Evolutionary conservation across 2,888 invertebrate species (phyloP), one percentile per base, ranked within the genome.

Genomic region (Hirudinaria manillensis): DNA sequence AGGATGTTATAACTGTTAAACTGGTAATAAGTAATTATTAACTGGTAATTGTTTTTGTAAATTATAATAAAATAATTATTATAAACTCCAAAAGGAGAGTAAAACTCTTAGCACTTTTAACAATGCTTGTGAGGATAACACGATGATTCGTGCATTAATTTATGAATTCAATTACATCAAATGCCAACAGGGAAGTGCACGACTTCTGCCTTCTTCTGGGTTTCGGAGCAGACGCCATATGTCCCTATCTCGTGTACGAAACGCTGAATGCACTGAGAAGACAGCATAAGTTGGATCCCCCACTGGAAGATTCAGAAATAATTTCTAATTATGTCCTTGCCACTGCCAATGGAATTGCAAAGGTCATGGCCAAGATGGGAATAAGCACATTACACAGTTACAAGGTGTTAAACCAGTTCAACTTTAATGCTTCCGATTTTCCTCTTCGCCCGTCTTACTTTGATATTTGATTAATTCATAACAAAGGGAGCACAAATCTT

Each of bases 361-460:
- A 94, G 86, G 93, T 84, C 53, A 99, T 99, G 98, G 98, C 99
- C 6, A 99, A 99, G 86, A 99, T 99, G 99, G 99, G 99, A 76
- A 99, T 99, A 83, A 96, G 95, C 76, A 99, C 98, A 0, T 87
- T 99, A 61, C 98, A 98, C 85, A 97, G 96, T 0, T 99, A 99
- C 87, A 98, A 97, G 87, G 86, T 86, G 78, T 19, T n/a, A n/a
- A 10, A 74, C 27, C 10, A 10, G 16, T 3, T 29, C 55, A 55
- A 51, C 24, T 24, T 61, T n/a, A 53, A 13, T 51, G 36, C 19
- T n/a, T 36, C 70, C 29, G 21, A 16, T 67, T 66, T 66, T 16
- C n/a, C 27, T n/a, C 27, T 66, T 21, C 24, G 16, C 16, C n/a
- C 24, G 32, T 32, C 0, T 0, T 24, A n/a, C 21, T 13, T 56